Percentiles rank a stretch among this genome's conserved stretches.
These are phyloP conservation scores for Delichon dasypus DNA, from an alignment of 2,797 vertebrate genomes.

Conservation along the genomic window DNA sequence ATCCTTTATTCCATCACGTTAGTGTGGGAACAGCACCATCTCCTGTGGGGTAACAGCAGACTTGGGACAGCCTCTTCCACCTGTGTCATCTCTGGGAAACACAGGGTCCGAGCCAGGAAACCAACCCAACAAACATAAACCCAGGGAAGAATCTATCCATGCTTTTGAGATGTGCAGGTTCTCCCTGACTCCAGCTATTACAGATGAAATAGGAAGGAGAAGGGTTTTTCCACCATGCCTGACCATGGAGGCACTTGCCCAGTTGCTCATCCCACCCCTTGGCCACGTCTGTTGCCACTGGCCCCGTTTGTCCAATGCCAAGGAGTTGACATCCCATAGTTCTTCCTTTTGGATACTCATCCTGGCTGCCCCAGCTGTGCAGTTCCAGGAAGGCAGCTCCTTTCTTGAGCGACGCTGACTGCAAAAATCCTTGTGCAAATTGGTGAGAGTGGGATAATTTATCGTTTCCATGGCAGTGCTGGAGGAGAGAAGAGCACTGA, in stretches of 20 bases:
- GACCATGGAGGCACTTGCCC: background rate
- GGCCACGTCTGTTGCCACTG: rapidly evolving
- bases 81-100: background rate
- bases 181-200: background rate
- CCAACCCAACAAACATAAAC: background rate
- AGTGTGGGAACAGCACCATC: background rate
- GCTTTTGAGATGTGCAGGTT: background rate
- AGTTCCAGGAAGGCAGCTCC: background rate
- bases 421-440: background rate
- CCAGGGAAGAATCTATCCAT: background rate
- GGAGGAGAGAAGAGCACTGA: background rate
- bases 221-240: rapidly evolving
- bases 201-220: background rate
- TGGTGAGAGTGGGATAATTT: background rate
- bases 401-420: background rate
- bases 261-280: background rate
- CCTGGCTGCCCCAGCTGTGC: background rate
- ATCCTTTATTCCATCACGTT: background rate
- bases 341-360: background rate
- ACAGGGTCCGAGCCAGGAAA: background rate
- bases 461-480: background rate
- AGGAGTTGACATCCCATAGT: background rate
- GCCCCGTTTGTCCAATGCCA: background rate
- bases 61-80: background rate
- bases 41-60: background rate